Evolutionary conservation across 2,888 invertebrate genomes (phyloP).

Genomic region (Linyphia triangularis): DNA sequence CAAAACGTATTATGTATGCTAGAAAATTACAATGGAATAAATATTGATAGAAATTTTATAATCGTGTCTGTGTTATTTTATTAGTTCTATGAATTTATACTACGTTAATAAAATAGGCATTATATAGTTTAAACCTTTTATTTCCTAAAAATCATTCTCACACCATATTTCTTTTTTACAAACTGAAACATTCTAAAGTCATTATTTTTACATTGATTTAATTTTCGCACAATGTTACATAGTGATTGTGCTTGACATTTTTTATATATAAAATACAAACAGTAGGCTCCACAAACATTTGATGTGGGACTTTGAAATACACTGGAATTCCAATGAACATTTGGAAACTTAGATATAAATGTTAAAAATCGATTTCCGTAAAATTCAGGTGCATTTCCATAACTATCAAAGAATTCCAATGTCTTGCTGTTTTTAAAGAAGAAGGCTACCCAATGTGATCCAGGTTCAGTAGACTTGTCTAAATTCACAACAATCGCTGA

Average conservation of each 20-base stretch:
- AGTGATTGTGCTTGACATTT: slow-evolving; percentile 21
- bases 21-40: not conserved
- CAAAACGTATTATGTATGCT: not conserved
- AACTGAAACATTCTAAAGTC: not conserved
- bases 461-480: not conserved
- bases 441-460: slow-evolving; percentile 67
- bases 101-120: not conserved
- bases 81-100: slow-evolving; percentile 1
- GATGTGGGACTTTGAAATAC: slow-evolving; percentile 24
- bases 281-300: slow-evolving; percentile 53
- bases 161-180: no score
- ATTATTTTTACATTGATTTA: not conserved
- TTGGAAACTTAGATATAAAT: not conserved
- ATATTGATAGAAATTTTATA: not conserved
- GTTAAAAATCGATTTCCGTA: not conserved
- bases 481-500: slow-evolving; percentile 29
- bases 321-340: slow-evolving; percentile 6
- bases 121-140: no score
- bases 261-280: slow-evolving; percentile 45
- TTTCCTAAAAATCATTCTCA: no score
- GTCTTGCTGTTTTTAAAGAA: slow-evolving; percentile 18
- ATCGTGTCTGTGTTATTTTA: not conserved
- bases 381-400: slow-evolving; percentile 32
- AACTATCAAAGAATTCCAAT: slow-evolving; percentile 56
- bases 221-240: not conserved